These are phyloP conservation scores for Esox masquinongy DNA, from an alignment of 2,797 vertebrate genomes.

Conservation along the genomic window DNA sequence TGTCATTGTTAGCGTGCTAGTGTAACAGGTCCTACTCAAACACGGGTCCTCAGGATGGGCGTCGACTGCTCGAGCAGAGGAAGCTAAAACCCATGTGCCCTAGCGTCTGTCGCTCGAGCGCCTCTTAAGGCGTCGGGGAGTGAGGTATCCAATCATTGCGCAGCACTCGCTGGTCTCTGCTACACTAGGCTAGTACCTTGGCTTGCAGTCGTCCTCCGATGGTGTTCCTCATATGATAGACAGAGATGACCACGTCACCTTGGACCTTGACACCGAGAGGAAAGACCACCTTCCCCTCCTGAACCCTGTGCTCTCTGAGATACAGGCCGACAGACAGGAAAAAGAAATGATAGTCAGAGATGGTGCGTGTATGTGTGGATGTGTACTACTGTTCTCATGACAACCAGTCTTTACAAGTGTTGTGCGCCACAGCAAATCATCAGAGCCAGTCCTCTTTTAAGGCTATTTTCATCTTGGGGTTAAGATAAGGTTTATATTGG, in stretches of 20 bases:
- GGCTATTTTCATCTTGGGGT: too few relatives aligned
- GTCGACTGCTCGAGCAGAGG: too few relatives aligned
- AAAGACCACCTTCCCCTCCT: constrained; percentile 93
- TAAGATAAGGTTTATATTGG: too few relatives aligned
- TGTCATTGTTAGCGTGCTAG: neutral
- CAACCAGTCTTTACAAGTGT: too few relatives aligned
- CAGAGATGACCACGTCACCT: constrained; percentile 91
- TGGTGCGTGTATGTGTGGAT: neutral
- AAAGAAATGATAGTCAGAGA: neutral
- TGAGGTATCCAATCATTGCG: neutral
- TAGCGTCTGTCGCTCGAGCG: too few relatives aligned
- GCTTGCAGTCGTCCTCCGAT: constrained; percentile 96
- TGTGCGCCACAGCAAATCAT: too few relatives aligned
- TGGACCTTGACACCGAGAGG: constrained; percentile 91
- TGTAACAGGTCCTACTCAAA: too few relatives aligned
- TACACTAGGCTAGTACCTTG: constrained; percentile 77
- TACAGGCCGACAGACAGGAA: neutral
- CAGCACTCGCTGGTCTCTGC: too few relatives aligned
- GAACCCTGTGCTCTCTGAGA: constrained; percentile 89
- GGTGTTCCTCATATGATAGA: constrained; percentile 95
- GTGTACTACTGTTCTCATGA: neutral
- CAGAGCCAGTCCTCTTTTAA: too few relatives aligned
- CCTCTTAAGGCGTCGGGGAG: too few relatives aligned
- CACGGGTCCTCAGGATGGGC: too few relatives aligned
- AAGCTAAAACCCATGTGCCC: too few relatives aligned